Evolutionary conservation across 1,140 invertebrate genomes (phyloP).

Genomic region (Nilaparvata lugens): DNA sequence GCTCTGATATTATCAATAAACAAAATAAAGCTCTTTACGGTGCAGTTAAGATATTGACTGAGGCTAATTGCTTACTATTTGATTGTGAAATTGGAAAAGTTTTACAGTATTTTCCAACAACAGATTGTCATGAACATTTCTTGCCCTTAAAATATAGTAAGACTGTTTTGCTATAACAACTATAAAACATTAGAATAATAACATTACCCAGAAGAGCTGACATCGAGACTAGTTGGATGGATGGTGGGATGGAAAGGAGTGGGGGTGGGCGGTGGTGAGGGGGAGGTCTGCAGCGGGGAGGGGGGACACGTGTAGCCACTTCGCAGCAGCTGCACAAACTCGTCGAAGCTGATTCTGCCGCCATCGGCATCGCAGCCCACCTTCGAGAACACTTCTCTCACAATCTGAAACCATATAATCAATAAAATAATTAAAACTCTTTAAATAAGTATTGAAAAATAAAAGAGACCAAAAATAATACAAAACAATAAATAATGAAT

Average conservation of each 20-base stretch:
- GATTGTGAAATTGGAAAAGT: too few species aligned
- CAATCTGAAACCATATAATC: slow-evolving; percentile 35
- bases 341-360: slow-evolving; percentile 54
- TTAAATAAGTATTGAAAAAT: too few species aligned
- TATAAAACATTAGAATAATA: too few species aligned
- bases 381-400: slow-evolving; percentile 55
- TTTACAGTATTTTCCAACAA: too few species aligned
- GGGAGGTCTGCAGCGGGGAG: background rate
- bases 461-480: too few species aligned
- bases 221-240: slow-evolving; percentile 11
- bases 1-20: too few species aligned
- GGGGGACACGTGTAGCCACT: slow-evolving; percentile 33
- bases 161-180: too few species aligned
- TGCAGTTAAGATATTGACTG: too few species aligned
- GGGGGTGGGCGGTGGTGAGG: background rate
- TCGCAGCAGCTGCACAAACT: slow-evolving; percentile 53
- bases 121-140: too few species aligned
- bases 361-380: slow-evolving; percentile 53
- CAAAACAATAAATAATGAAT: background rate
- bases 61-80: too few species aligned
- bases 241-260: slow-evolving; percentile 6
- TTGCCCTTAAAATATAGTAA: too few species aligned
- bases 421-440: background rate
- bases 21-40: too few species aligned
- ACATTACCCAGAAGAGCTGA: slow-evolving; percentile 14